phyloP scores from a whole-genome alignment of 2,113 vertebrate genomes.

The Vulpes lagopus region DNA sequence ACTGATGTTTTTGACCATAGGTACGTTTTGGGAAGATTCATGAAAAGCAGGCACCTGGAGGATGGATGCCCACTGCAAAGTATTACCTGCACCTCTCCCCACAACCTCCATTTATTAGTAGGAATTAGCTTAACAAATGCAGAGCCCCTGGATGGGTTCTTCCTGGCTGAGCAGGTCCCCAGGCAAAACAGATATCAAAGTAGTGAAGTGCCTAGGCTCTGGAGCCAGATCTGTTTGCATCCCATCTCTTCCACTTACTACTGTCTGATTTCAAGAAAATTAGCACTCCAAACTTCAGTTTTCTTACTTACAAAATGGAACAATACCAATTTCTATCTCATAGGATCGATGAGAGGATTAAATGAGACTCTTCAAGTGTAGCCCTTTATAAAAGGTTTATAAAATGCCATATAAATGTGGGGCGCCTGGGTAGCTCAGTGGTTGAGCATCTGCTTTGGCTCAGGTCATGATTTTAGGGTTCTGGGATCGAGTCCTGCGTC shows the following conservation, averaged over 20 bases:
- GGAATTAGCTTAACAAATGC: not conserved
- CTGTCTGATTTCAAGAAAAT: not conserved
- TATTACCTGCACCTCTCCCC: not conserved
- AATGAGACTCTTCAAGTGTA: not conserved
- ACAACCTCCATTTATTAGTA: not conserved
- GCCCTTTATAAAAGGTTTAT: not conserved
- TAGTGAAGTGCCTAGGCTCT: not conserved
- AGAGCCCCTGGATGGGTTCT: not conserved
- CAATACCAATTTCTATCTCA: constrained; percentile 39
- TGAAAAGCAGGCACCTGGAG: not conserved
- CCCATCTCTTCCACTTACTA: not conserved
- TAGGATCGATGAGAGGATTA: not conserved
- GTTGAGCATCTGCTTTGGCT: too few species aligned
- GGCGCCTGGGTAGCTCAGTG: too few species aligned
- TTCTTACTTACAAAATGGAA: constrained; percentile 44
- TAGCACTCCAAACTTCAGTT: not conserved
- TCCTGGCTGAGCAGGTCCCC: not conserved
- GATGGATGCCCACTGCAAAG: not conserved
- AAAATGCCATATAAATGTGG: not conserved
- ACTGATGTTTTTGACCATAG: not conserved
- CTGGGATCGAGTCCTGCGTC: too few species aligned
- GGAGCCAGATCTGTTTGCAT: not conserved
- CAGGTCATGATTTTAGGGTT: too few species aligned
- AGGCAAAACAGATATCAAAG: not conserved
- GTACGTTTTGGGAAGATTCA: not conserved